Base-by-base conservation (phyloP, 2,797 vertebrate genomes). In the Molothrus ater region DNA sequence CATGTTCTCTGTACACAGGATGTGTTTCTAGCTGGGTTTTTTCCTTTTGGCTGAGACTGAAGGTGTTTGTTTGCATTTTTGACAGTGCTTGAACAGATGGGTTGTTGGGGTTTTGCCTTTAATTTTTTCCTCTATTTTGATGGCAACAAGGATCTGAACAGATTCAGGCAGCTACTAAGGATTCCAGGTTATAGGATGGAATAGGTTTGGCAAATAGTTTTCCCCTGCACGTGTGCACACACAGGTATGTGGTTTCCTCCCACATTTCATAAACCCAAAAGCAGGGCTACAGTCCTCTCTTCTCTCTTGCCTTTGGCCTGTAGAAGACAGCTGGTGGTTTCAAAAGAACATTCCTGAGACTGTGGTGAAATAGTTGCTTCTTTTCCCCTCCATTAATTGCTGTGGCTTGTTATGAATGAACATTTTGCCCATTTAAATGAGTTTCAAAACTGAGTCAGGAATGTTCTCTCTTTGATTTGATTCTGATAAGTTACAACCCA, bases 11-110 rank as follows among this genome's bases (percentile, higher is more conserved):
- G 26, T 95, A 79, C 80, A 57, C 86, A 68, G 31, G 68, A 43
- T 64, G 40, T 40, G 57, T 38, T 83, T 38, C 72, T 32, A 83
- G 57, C 57, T n/a, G 88, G 21, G 66, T 53, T 84, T 83, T 92
- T 79, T 76, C 91, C 71, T 90, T 96, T 95, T 96, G 95, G 94
- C 92, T 96, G 94, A 97, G 96, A 97, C 96, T 85, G 92, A 90
- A 96, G 86, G 71, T 70, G 54, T 94, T 82, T 60, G 60, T 93
- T 90, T 75, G 88, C 54, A 57, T 94, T 95, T 89, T 66, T 92
- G 63, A 76, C 50, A 66, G 70, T 66, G 43, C 81, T 95, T 83
- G 96, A 91, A 83, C 50, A 75, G 40, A 86, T 28, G 80, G 32
- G 48, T 72, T 86, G 47, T 75, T 86, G 86, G 32, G 51, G 1